Evolutionary conservation across 2,797 vertebrate species (phyloP), one percentile per base, ranked within the genome.

Genomic region (Morus bassanus): DNA sequence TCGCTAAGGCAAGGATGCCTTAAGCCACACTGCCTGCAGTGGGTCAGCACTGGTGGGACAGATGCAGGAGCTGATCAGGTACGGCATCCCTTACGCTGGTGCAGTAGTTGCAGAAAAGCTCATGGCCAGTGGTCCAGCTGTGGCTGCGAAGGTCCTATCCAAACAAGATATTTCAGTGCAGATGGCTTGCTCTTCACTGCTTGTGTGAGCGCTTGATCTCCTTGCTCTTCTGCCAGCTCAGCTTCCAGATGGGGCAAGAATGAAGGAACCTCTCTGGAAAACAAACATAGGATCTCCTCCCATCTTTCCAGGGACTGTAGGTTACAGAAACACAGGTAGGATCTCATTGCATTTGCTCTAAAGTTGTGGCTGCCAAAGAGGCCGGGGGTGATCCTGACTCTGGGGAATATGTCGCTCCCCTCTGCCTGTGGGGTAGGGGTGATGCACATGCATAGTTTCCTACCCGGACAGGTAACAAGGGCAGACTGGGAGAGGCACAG

Each of bases 41-140:
- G 56, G 35, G 21, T 41, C 54, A 68, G 33, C 31, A n/a, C 31
- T 19, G 8, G 43, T 59, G 57, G 74, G 54, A 19, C 24, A 68
- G 63, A 37, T 7, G 15, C 35, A 54, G 88, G 45, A 50, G 33
- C 0, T 72, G 77, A 25, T 13, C 30, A 33, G 27, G 31, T 9
- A 70, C 25, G 19, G n/a, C 30, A 78, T 59, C 31, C 22, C 70
- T 56, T 53, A 12, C 0, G 0, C n/a, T 11, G 6, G 28, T 27
- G 25, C 67, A 21, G 41, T 28, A 35, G 8, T 39, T 18, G 7
- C 54, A 69, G n/a, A 31, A 79, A 41, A 92, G 31, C 12, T 48
- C 1, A 1, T 15, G 53, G 48, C 25, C 69, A 68, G 13, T 7
- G 33, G 33, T 27, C 23, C 64, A 83, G 51, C 18, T 59, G 10